phyloP scores from a whole-genome alignment of 2,113 vertebrate species.

The Tetrao urogallus region DNA sequence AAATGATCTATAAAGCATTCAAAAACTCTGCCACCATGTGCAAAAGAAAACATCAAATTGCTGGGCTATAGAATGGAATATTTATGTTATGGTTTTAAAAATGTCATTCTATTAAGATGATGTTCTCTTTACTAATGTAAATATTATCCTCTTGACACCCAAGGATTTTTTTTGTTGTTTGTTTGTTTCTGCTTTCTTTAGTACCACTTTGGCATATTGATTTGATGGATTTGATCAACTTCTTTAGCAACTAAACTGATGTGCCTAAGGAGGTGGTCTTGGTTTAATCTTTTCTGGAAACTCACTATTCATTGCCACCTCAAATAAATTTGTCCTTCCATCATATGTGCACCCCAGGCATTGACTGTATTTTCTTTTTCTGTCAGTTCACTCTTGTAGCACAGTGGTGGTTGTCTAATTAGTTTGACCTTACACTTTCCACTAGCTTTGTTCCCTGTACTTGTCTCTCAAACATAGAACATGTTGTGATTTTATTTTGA shows the following conservation, averaged over 20 bases:
- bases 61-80: not conserved
- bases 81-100: not conserved
- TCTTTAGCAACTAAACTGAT: not conserved
- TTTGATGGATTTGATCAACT: not conserved
- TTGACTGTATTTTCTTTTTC: not conserved
- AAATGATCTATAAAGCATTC: not conserved
- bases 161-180: not conserved
- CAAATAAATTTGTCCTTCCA: not conserved
- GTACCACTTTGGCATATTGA: not conserved
- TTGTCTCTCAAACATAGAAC: not conserved
- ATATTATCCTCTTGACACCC: not conserved
- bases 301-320: not conserved
- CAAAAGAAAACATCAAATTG: not conserved
- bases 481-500: not conserved
- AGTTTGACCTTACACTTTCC: not conserved
- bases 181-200: not conserved
- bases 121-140: not conserved
- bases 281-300: not conserved
- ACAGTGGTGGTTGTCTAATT: not conserved
- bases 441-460: not conserved
- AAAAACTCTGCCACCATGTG: not conserved
- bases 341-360: not conserved
- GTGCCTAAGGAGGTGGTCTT: not conserved
- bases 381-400: not conserved
- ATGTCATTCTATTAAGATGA: not conserved